These are phyloP conservation scores for Stegophylla sp. DNA, from an alignment of 2,888 invertebrate genomes.

Conservation along the genomic window DNA sequence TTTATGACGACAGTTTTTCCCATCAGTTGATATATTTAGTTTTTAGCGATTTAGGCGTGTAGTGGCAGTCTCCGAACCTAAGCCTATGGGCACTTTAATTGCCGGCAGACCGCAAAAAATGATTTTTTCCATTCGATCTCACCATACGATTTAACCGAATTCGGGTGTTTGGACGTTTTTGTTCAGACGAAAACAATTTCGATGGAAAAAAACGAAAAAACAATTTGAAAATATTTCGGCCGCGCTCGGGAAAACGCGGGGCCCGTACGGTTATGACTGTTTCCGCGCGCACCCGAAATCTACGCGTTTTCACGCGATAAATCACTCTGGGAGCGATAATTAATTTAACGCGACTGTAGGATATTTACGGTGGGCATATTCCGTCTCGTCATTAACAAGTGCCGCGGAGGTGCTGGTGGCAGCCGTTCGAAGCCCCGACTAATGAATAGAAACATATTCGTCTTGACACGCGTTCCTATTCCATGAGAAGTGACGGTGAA, in stretches of 20 bases:
- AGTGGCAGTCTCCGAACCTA: too few species aligned
- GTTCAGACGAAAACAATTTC: too few species aligned
- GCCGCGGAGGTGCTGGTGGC: conserved; percentile 32
- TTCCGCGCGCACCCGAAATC: conserved; percentile 13
- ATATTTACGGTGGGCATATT: conserved; percentile 43
- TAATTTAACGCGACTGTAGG: conserved; percentile 33
- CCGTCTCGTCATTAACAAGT: conserved; percentile 16
- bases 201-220: too few species aligned
- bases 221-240: background rate
- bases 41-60: too few species aligned
- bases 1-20: too few species aligned
- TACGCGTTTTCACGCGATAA: conserved; percentile 23
- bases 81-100: too few species aligned
- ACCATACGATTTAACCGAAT: too few species aligned
- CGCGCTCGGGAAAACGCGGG: background rate
- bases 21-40: too few species aligned
- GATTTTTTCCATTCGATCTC: too few species aligned
- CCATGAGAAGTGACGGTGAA: background rate
- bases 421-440: conserved; percentile 26
- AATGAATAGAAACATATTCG: conserved; percentile 53
- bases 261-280: background rate
- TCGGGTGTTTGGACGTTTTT: too few species aligned
- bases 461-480: conserved; percentile 27
- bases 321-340: conserved; percentile 39
- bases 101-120: too few species aligned